Evolutionary conservation across 2,888 invertebrate genomes (phyloP).

Genomic region (Mimas tiliae): DNA sequence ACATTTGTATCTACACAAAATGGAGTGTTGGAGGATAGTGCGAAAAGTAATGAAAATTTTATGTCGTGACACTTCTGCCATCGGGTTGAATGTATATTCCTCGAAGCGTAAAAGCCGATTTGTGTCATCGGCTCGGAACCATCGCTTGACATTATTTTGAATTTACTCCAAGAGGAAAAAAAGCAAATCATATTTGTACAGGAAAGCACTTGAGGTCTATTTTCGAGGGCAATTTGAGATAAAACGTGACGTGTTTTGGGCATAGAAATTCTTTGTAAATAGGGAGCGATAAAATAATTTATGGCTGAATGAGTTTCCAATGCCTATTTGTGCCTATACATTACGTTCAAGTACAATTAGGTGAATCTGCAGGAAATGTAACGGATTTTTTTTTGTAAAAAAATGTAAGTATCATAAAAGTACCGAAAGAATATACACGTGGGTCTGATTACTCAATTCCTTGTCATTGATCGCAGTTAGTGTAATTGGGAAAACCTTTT

Average conservation of each 20-base stretch:
- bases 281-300: constrained; percentile 47
- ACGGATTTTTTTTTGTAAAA: background rate
- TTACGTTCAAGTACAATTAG: constrained; percentile 6
- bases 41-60: constrained; percentile 46
- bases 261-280: constrained; percentile 48
- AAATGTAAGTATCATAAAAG: background rate
- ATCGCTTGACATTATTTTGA: constrained; percentile 61
- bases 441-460: constrained; percentile 10
- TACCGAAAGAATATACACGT: background rate
- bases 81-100: constrained; percentile 60
- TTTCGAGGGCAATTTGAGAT: constrained; percentile 58
- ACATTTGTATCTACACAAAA: background rate
- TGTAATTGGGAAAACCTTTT: constrained; percentile 44
- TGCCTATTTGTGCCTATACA: constrained; percentile 23
- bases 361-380: constrained; percentile 6
- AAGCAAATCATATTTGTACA: constrained; percentile 64
- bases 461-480: constrained; percentile 15
- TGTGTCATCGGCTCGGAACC: constrained; percentile 57
- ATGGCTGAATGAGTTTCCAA: constrained; percentile 39
- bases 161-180: constrained; percentile 58
- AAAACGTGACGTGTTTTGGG: constrained; percentile 49
- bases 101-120: constrained; percentile 71
- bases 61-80: constrained; percentile 47
- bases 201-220: constrained; percentile 57
- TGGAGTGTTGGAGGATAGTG: constrained; percentile 11